phyloP scores from a whole-genome alignment of 2,113 vertebrate genomes.

The Microcebus griseorufus region DNA sequence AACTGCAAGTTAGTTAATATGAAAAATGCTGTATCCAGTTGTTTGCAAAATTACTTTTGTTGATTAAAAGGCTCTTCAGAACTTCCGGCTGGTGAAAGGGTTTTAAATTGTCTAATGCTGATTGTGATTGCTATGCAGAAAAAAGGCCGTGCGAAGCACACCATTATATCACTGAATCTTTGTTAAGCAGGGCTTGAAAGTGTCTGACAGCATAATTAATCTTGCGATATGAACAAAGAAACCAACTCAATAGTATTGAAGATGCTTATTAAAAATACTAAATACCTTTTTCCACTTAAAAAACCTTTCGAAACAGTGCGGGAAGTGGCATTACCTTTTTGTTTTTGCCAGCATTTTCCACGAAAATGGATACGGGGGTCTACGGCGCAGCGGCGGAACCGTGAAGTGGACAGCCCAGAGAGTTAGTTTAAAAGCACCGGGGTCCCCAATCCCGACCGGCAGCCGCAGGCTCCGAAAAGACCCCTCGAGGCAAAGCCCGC shows the following conservation, averaged over 20 bases:
- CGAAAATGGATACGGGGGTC: constrained; percentile 88
- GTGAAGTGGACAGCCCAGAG: constrained; percentile 88
- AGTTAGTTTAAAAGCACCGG: constrained; percentile 81
- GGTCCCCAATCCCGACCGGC: constrained; percentile 55
- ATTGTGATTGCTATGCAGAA: constrained; percentile 98
- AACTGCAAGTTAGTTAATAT: constrained; percentile 90
- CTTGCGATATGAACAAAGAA: constrained; percentile 99
- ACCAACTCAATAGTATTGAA: constrained; percentile 99
- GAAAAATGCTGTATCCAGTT: constrained; percentile 91
- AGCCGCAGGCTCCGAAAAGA: constrained; percentile 37
- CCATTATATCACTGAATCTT: constrained; percentile 99
- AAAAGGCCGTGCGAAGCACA: constrained; percentile 93
- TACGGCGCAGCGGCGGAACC: constrained; percentile 87
- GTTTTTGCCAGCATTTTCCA: constrained; percentile 86
- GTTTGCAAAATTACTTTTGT: constrained; percentile 95
- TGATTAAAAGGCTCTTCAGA: constrained; percentile 96
- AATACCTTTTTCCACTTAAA: constrained; percentile 95
- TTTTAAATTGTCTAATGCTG: constrained; percentile 98
- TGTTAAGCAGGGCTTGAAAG: constrained; percentile 99
- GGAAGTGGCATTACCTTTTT: constrained; percentile 91
- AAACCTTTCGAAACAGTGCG: constrained; percentile 90
- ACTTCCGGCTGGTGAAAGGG: constrained; percentile 94
- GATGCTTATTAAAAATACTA: constrained; percentile 99
- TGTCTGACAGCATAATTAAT: constrained; percentile 99
- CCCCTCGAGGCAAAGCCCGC: neutral